Percentiles rank a stretch among this genome's conserved stretches.
Evolutionary conservation across 2,888 invertebrate genomes (phyloP).

Genomic region (Tryphoninae sp.): DNA sequence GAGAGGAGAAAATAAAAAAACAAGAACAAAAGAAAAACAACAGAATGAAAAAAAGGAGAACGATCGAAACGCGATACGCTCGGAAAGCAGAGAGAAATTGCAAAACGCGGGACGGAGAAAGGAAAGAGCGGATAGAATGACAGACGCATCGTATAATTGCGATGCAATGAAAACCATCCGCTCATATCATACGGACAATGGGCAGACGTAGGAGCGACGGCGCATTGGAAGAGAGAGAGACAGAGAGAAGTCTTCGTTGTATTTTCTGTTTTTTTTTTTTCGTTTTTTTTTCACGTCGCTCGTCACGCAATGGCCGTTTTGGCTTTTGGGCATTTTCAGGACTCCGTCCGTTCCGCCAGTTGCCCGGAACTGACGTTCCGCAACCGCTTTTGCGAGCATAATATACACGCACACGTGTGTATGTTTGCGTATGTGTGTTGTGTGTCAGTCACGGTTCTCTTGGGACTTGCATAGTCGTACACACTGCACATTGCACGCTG

Average conservation of each 20-base stretch:
- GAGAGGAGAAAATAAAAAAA: not conserved
- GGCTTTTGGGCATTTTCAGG: constrained; percentile 64
- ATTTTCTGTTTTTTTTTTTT: constrained; percentile 4
- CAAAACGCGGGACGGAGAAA: constrained; percentile 35
- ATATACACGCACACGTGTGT: constrained; percentile 15
- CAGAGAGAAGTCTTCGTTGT: not conserved
- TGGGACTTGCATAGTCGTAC: constrained; percentile 17
- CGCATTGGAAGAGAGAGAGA: not conserved
- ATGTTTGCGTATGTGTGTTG: constrained; percentile 16
- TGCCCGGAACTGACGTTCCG: constrained; percentile 70
- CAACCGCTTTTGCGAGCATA: constrained; percentile 68
- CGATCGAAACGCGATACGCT: constrained; percentile 31
- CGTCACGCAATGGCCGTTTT: constrained; percentile 50
- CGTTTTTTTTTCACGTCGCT: constrained; percentile 14
- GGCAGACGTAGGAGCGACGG: constrained; percentile 24
- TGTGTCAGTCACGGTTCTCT: constrained; percentile 44
- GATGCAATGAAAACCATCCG: constrained; percentile 63
- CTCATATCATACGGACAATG: constrained; percentile 60
- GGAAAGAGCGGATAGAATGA: constrained; percentile 28
- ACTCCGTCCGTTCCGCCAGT: constrained; percentile 64
- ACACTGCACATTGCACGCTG: constrained; percentile 3
- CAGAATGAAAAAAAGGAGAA: constrained; percentile 3
- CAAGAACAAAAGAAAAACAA: not conserved
- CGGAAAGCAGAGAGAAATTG: constrained; percentile 20
- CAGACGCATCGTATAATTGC: constrained; percentile 65